Evolutionary conservation across 2,797 vertebrate genomes (phyloP).

Genomic region (Acipenser ruthenus): DNA sequence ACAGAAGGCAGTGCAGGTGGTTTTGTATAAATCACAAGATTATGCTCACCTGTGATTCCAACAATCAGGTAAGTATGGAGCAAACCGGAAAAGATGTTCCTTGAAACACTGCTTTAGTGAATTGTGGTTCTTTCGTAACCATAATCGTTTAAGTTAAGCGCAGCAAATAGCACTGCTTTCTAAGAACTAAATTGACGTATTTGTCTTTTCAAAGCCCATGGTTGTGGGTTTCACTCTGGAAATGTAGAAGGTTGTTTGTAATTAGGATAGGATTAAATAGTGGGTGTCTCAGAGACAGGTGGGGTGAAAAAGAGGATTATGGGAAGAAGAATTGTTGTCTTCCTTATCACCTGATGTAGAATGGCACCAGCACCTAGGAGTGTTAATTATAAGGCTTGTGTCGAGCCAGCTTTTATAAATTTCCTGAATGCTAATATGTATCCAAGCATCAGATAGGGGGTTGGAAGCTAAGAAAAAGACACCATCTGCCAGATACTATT

Average conservation of each 20-base stretch:
- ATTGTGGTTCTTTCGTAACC: too few species aligned
- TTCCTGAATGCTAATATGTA: constrained; percentile 21
- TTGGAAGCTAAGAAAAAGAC: too few species aligned
- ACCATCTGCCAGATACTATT: too few species aligned
- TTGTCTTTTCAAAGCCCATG: background rate
- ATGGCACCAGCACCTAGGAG: constrained; percentile 19
- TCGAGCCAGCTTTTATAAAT: background rate
- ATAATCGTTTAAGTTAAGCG: background rate
- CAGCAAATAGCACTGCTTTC: background rate
- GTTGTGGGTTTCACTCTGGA: background rate
- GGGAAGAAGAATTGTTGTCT: constrained; percentile 18
- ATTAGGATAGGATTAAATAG: constrained; percentile 3
- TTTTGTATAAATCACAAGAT: too few species aligned
- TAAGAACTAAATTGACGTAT: background rate
- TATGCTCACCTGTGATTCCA: too few species aligned
- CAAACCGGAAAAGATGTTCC: too few species aligned
- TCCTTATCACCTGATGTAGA: constrained; percentile 21
- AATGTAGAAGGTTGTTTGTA: background rate
- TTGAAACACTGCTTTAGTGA: too few species aligned
- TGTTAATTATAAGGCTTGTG: constrained; percentile 22
- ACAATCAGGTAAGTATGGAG: too few species aligned
- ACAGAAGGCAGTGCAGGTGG: too few species aligned
- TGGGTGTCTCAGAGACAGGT: background rate
- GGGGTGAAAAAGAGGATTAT: background rate
- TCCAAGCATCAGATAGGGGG: too few species aligned